Base-by-base conservation (phyloP, 2,797 vertebrate genomes). In the Dryobates pubescens region DNA sequence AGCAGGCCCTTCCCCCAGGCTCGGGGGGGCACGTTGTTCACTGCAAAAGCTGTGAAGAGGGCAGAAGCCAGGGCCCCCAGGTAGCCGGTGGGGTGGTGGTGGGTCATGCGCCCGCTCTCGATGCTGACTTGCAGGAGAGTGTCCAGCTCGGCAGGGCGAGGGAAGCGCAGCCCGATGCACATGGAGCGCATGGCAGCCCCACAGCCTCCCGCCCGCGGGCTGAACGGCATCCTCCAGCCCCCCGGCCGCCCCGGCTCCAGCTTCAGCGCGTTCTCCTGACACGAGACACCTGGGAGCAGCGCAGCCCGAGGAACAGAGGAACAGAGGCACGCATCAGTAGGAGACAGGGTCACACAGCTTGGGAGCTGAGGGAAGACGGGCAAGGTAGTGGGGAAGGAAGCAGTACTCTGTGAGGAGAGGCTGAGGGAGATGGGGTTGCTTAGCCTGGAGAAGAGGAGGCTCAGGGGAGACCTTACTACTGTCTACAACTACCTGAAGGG, bases 181-280 rank as follows among this genome's bases (percentile, higher is more conserved):
- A 98, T 98, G 87, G 98, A 97, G 13, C 98, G 93, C 98, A 98
- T 98, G 78, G 98, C 98, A 0, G 98, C 98, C 11, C 98, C 98
- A 0, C 98, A 98, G 69, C 98, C 98, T 4, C 98, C 98, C 0
- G 71, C 98, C 1, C 2, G 8, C 1, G 17, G 71, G 63, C 86
- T 96, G 89, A 98, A 98, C 1, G 96, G 97, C 65, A 98, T 93
- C 82, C 72, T 97, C 98, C 97, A 98, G 76, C 97, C 97, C 0
- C 82, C 3, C 0, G 92, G 80, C 30, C 0, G 47, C 8, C 34
- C 89, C 0, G 96, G 96, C 1, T 96, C 26, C 86, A 98, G 92
- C 32, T 9, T 65, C 59, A 2, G 5, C 1, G 86, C 88, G 0
- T 82, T 58, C 0, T 29, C 0, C 58, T 83, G 0, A 3, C 96